phyloP scores from a whole-genome alignment of 2,797 vertebrate genomes.

The Stomatorhinus walkeri region DNA sequence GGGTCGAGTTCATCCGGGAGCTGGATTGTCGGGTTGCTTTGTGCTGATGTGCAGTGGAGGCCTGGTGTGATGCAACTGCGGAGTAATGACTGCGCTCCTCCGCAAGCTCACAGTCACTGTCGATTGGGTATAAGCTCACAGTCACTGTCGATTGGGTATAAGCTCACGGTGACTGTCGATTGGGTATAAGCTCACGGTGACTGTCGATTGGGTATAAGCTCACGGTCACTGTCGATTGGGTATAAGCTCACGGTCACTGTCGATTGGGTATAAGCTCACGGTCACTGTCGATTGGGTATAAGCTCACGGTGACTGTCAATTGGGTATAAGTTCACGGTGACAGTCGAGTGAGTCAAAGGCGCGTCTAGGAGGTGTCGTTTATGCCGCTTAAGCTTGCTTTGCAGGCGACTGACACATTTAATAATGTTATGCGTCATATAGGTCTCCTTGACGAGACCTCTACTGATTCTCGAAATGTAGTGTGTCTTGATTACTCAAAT shows the following conservation, averaged over 20 bases:
- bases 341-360: background rate
- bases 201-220: background rate
- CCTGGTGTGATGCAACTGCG: background rate
- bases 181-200: background rate
- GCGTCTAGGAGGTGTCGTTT: background rate
- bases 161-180: background rate
- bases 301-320: too few species aligned
- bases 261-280: background rate
- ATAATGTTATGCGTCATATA: background rate
- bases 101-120: background rate
- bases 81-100: background rate
- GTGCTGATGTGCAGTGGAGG: background rate
- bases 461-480: background rate
- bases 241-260: background rate
- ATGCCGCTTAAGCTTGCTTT: background rate
- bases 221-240: background rate
- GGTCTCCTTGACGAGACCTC: background rate
- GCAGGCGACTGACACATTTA: background rate
- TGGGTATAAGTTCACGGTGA: background rate
- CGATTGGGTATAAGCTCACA: background rate
- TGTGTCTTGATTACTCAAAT: background rate
- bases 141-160: background rate
- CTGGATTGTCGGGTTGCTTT: background rate
- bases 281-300: background rate
- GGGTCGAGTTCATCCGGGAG: background rate